phyloP scores from a whole-genome alignment of 1,140 invertebrate genomes.

The Eubasilissa regina region DNA sequence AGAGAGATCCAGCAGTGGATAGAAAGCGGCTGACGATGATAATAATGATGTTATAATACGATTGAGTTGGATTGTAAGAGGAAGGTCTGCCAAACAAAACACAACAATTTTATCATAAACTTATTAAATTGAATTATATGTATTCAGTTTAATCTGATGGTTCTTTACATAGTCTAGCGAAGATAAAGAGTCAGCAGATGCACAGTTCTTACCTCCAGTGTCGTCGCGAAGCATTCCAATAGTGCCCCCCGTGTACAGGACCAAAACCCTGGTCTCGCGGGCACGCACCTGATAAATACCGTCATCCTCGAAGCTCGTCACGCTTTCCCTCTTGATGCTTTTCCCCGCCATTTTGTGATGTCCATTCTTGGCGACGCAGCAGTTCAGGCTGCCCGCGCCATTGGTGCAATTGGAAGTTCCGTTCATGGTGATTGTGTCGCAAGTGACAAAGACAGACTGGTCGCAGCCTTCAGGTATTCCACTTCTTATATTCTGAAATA shows the following conservation, averaged over 20 bases:
- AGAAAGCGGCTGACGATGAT: too few species aligned
- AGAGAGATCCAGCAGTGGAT: too few species aligned
- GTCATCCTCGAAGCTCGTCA: conserved; percentile 34
- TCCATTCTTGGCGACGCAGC: not conserved
- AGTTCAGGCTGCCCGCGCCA: not conserved
- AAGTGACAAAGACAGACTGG: too few species aligned
- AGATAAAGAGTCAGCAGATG: not conserved
- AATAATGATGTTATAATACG: too few species aligned
- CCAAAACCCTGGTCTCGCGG: conserved; percentile 78
- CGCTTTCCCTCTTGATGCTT: not conserved
- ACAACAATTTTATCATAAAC: too few species aligned
- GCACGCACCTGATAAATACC: not conserved
- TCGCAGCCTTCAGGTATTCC: too few species aligned
- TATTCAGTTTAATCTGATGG: too few species aligned
- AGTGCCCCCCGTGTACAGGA: conserved; percentile 91
- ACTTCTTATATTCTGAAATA: too few species aligned
- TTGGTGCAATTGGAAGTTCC: not conserved
- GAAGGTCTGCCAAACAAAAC: too few species aligned
- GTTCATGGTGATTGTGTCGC: not conserved
- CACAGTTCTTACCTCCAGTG: conserved; percentile 76
- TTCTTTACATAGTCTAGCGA: too few species aligned
- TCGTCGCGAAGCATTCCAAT: conserved; percentile 89
- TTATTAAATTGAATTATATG: too few species aligned
- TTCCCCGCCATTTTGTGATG: not conserved
- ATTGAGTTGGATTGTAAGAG: too few species aligned